Evolutionary conservation across 1,140 invertebrate species (phyloP).

Genomic region (Conus ventricosus): DNA sequence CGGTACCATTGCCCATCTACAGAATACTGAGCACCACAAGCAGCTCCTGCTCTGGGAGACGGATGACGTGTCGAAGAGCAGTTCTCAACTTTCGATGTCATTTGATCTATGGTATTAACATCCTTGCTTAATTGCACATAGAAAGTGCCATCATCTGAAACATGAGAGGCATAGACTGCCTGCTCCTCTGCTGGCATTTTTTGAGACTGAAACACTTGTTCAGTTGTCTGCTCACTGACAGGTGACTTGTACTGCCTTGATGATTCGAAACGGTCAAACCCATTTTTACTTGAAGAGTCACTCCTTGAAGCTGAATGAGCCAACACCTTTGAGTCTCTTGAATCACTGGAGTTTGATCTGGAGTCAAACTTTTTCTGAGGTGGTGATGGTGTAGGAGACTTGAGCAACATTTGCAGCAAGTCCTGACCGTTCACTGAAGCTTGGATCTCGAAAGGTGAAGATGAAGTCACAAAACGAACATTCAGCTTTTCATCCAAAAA

Average conservation of each 20-base stretch:
- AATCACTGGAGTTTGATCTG: not conserved
- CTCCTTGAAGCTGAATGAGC: too few relatives aligned
- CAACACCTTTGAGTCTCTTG: not conserved
- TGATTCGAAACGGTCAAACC: too few relatives aligned
- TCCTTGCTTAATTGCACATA: constrained; percentile 74
- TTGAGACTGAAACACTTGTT: constrained; percentile 45
- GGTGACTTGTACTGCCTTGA: not conserved
- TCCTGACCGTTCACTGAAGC: constrained; percentile 46
- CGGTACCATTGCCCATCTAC: constrained; percentile 85
- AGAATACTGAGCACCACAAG: constrained; percentile 83
- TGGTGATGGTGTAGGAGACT: constrained; percentile 38
- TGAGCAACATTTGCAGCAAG: constrained; percentile 40
- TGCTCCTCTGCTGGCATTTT: constrained; percentile 38
- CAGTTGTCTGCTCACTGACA: constrained; percentile 5
- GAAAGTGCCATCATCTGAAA: constrained; percentile 72
- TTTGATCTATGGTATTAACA: constrained; percentile 77
- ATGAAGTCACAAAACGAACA: constrained; percentile 39
- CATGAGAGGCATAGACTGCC: constrained; percentile 57
- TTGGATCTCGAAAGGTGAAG: constrained; percentile 45
- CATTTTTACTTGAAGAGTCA: too few relatives aligned
- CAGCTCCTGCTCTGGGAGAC: constrained; percentile 49
- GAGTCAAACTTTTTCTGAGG: constrained; percentile 25
- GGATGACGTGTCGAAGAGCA: constrained; percentile 22
- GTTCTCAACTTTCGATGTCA: constrained; percentile 48
- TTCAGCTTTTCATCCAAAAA: constrained; percentile 43